A percentile compares a stretch with the other conserved stretches of the same genome.
Conservation (phyloP, 1,140 invertebrate species). For the Stegodyphus dumicola region DNA sequence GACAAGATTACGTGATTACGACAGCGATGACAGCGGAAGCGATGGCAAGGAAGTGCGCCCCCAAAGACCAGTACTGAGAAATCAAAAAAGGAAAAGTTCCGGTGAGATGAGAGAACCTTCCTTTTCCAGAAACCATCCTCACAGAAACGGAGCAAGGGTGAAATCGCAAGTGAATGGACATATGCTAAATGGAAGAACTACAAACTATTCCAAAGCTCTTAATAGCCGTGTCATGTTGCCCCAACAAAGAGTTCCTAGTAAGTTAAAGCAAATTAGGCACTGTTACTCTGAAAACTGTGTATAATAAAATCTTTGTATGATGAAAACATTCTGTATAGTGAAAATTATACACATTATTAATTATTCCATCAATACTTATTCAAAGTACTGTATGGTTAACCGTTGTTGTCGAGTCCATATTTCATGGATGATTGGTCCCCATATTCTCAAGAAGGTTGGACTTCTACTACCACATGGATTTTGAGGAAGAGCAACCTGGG, state of each 20-base stretch:
- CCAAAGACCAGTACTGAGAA: constrained; percentile 14
- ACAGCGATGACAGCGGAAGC: constrained; percentile 43
- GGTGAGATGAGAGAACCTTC: constrained; percentile 20
- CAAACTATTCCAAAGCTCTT: constrained; percentile 15
- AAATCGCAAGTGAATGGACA: constrained; percentile 31
- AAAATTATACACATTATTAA: no score
- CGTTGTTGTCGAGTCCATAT: no score
- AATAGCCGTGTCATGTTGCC: constrained; percentile 18
- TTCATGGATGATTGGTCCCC: no score
- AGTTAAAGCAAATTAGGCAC: background rate
- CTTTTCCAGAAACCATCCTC: constrained; percentile 52
- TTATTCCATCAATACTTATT: no score
- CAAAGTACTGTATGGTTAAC: no score
- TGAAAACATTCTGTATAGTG: no score
- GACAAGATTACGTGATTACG: constrained; percentile 24
- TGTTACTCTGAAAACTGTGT: no score
- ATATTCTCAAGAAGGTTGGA: no score
- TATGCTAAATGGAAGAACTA: constrained; percentile 18
- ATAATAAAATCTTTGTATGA: no score
- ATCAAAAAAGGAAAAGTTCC: constrained; percentile 16
- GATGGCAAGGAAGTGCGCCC: constrained; percentile 10
- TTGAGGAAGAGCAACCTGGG: no score
- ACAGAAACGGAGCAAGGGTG: constrained; percentile 35
- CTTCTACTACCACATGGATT: no score
- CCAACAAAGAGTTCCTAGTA: constrained; percentile 42